Percentiles rank a stretch among this genome's conserved stretches.
Conservation (phyloP, 2,797 vertebrate genomes). For the Nyctalus aviator region DNA sequence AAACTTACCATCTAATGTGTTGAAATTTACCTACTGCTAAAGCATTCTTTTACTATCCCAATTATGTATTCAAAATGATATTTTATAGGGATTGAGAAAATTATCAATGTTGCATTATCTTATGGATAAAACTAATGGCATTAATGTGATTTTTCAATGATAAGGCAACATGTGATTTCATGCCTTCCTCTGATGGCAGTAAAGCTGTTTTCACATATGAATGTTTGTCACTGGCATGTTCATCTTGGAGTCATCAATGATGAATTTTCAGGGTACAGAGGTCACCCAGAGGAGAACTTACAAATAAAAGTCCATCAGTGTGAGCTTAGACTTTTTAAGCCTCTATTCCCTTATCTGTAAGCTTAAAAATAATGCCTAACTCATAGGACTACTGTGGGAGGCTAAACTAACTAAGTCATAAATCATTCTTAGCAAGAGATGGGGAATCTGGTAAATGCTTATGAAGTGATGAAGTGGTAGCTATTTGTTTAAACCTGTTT, state of each 20-base stretch:
- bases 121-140: not conserved
- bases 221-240: not conserved
- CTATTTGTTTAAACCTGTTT: constrained; percentile 31
- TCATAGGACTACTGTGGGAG: not conserved
- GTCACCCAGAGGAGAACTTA: not conserved
- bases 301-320: not conserved
- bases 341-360: constrained; percentile 40
- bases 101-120: not conserved
- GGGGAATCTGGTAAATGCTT: not conserved
- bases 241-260: not conserved
- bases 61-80: not conserved
- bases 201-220: not conserved
- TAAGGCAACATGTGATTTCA: not conserved
- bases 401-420: constrained; percentile 6
- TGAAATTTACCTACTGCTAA: constrained; percentile 1
- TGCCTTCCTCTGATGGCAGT: not conserved
- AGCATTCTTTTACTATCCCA: not conserved
- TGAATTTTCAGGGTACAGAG: not conserved
- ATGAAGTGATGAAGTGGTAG: constrained; percentile 43
- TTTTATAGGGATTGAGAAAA: not conserved
- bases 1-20: not conserved
- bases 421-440: constrained; percentile 4
- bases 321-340: not conserved
- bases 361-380: not conserved
- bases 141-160: not conserved